Evolutionary conservation across 2,113 vertebrate species (phyloP).

Genomic region (Platichthys flesus): DNA sequence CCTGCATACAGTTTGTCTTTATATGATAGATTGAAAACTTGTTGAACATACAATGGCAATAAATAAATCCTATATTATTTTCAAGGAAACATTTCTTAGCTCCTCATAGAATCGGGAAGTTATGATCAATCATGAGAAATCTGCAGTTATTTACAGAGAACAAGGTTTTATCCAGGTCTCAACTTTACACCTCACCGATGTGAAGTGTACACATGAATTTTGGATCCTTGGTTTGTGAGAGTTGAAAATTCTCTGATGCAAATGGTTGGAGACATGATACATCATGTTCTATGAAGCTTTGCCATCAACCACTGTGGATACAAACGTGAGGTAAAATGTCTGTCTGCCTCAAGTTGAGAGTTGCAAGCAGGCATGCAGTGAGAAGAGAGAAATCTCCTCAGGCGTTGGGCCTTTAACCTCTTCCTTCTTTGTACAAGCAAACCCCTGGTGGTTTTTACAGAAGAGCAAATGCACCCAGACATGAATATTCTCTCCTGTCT

Average conservation of each 20-base stretch:
- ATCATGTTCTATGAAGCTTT: neutral
- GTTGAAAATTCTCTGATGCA: neutral
- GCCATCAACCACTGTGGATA: neutral
- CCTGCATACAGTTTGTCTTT: no score
- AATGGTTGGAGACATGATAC: neutral
- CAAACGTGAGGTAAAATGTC: slow-evolving; percentile 1
- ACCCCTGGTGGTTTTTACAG: slow-evolving; percentile 35
- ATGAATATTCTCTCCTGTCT: slow-evolving; percentile 40
- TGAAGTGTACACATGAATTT: no score
- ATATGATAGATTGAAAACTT: no score
- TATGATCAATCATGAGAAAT: no score
- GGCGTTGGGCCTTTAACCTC: slow-evolving; percentile 38
- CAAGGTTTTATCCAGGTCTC: neutral
- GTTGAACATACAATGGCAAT: no score
- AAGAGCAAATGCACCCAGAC: slow-evolving; percentile 43
- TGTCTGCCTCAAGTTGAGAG: slow-evolving; percentile 6
- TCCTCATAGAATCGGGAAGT: no score
- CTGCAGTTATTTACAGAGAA: no score
- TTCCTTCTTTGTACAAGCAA: slow-evolving; percentile 33
- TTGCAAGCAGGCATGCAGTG: slow-evolving; percentile 1
- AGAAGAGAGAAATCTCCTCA: slow-evolving; percentile 8
- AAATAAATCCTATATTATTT: no score
- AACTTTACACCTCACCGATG: neutral
- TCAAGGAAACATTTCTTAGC: no score
- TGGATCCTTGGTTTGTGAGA: no score